Conservation (phyloP, 2,797 vertebrate species). For the Rhabdomys pumilio region DNA sequence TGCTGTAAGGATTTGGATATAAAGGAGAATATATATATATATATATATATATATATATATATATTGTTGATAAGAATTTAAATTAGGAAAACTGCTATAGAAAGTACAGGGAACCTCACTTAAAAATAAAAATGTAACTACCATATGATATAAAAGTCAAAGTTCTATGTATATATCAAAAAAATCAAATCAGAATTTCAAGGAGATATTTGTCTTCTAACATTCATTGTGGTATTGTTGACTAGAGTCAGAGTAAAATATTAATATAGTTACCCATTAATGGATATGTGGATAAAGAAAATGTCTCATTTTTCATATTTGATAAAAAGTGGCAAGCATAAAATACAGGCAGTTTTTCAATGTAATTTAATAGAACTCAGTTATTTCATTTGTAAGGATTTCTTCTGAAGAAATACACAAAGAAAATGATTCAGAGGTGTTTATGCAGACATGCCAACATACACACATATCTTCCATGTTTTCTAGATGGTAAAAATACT, state of each 20-base stretch:
- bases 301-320: not conserved
- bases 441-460: not conserved
- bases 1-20: not conserved
- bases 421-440: not conserved
- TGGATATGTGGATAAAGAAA: not conserved
- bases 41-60: no score
- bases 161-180: not conserved
- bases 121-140: not conserved
- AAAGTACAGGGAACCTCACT: not conserved
- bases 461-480: not conserved
- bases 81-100: not conserved
- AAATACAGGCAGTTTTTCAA: not conserved
- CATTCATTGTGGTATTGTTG: not conserved
- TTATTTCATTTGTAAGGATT: not conserved
- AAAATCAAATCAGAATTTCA: not conserved
- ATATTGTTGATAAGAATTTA: not conserved
- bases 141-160: not conserved
- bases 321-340: not conserved
- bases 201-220: not conserved
- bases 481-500: not conserved
- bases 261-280: not conserved
- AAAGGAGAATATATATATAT: not conserved
- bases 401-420: slow-evolving; percentile 16
- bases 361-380: not conserved
- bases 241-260: not conserved